These are phyloP conservation scores for Laticauda colubrina DNA, from an alignment of 2,113 vertebrate genomes.

Conservation along the genomic window DNA sequence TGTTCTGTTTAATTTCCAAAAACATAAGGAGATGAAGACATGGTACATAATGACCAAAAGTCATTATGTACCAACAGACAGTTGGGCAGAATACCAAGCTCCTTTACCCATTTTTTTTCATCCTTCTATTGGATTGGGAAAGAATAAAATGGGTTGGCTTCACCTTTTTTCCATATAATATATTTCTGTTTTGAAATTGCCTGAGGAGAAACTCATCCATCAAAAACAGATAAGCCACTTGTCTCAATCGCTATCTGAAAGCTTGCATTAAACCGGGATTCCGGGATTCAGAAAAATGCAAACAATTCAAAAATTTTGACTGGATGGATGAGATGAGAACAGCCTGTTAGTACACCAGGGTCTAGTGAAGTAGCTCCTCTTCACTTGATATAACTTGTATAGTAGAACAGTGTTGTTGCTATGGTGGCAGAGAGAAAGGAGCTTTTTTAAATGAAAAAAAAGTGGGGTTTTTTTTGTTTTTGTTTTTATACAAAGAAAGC, in stretches of 20 bases:
- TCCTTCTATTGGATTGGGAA: background rate
- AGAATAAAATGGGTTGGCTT: background rate
- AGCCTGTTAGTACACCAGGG: background rate
- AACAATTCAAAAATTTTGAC: background rate
- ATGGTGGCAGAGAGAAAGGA: background rate
- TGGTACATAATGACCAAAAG: background rate
- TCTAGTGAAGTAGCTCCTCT: background rate
- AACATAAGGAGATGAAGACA: background rate
- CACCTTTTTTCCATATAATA: background rate
- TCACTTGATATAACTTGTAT: background rate
- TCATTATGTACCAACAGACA: background rate
- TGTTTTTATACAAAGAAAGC: background rate
- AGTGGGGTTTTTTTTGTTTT: background rate
- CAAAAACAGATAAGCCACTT: background rate
- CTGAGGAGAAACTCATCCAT: background rate
- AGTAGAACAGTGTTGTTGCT: background rate
- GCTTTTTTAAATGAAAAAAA: background rate
- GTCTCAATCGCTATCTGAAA: background rate
- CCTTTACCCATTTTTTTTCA: background rate
- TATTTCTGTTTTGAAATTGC: background rate
- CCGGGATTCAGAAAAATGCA: background rate
- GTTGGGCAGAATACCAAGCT: background rate
- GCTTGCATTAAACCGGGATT: background rate
- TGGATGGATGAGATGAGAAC: background rate
- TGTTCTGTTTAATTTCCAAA: background rate